Conservation (phyloP, 2,113 vertebrate genomes). For the Heterocephalus glaber region DNA sequence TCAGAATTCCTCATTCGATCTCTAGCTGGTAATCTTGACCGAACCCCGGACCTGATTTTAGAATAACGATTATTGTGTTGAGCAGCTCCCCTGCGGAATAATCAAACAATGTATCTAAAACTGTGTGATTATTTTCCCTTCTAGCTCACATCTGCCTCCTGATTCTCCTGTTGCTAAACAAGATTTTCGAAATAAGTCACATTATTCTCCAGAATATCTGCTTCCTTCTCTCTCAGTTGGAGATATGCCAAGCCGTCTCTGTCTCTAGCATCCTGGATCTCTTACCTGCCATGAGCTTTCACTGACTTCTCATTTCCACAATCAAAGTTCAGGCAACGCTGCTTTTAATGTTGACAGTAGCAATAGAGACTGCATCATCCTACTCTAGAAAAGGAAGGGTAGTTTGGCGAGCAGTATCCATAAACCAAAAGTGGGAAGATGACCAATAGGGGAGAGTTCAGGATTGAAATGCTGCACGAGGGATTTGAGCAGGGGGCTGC, state of each 20-base stretch:
- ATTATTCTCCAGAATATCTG: not conserved
- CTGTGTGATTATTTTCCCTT: not conserved
- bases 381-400: not conserved
- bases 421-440: not conserved
- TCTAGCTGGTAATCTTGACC: not conserved
- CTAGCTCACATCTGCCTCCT: not conserved
- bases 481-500: not conserved
- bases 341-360: not conserved
- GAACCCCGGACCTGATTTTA: not conserved
- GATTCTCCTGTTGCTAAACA: not conserved
- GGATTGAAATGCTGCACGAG: fast-evolving
- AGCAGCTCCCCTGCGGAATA: not conserved
- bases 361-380: no score
- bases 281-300: not conserved
- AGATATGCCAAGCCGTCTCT: not conserved
- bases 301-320: fast-evolving
- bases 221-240: no score
- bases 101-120: not conserved
- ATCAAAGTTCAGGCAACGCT: not conserved
- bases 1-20: not conserved
- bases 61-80: not conserved
- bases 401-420: not conserved
- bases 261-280: fast-evolving
- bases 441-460: fast-evolving
- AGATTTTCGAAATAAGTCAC: not conserved